Percentiles rank a stretch among this genome's conserved stretches.
Conservation (phyloP, 1,140 invertebrate species). For the Anastatus disparis region DNA sequence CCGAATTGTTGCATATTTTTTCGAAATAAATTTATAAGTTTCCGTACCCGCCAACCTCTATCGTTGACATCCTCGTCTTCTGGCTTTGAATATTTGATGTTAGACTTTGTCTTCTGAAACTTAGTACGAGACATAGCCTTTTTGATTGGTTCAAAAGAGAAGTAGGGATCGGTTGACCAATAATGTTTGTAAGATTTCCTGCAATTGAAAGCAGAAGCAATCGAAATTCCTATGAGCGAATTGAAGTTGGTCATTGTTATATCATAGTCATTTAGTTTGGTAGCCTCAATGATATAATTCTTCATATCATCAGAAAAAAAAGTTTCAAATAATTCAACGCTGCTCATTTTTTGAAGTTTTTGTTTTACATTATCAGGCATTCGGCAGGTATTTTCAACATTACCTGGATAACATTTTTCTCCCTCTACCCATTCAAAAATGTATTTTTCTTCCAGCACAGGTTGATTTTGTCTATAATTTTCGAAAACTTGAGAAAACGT, state of each 20-base stretch:
- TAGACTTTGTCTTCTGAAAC: conserved; percentile 8
- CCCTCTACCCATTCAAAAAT: conserved; percentile 24
- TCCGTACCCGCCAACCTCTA: conserved; percentile 32
- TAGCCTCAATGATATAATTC: conserved; percentile 16
- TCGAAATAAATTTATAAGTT: conserved; percentile 34
- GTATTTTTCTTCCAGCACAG: conserved; percentile 9
- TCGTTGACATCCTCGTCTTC: conserved; percentile 19
- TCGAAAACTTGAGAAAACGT: not conserved
- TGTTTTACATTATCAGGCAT: conserved; percentile 7
- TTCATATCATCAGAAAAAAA: conserved; percentile 27
- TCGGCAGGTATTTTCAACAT: not conserved
- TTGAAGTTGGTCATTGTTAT: conserved; percentile 18
- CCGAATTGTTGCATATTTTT: conserved; percentile 35
- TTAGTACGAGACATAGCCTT: conserved; percentile 1
- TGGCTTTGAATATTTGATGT: conserved; percentile 38
- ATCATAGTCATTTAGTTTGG: conserved; percentile 22
- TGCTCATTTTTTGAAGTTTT: not conserved
- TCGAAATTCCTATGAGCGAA: conserved; percentile 29
- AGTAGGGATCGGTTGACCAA: conserved; percentile 32
- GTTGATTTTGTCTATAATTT: conserved; percentile 16
- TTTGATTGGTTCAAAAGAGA: conserved; percentile 18
- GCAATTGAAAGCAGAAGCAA: conserved; percentile 32
- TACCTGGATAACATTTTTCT: conserved; percentile 10
- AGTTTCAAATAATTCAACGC: not conserved
- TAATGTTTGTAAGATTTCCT: conserved; percentile 30